Base-by-base conservation (phyloP, 2,797 vertebrate species). In the Melanotaenia boesemani region DNA sequence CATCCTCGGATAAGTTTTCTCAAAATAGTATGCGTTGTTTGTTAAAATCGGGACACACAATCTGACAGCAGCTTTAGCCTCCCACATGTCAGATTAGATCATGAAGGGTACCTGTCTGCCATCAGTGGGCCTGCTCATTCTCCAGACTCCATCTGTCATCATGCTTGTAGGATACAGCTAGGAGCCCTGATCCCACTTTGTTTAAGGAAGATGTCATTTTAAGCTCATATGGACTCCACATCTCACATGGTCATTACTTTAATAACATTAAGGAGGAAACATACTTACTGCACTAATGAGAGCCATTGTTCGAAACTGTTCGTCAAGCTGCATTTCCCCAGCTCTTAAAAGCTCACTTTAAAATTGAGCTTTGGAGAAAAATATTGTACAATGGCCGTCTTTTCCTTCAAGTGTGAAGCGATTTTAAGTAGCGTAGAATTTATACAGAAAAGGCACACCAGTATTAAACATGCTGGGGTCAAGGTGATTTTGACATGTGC, bases 71-170 rank as follows among this genome's bases (percentile, higher is more conserved):
- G 41, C n/a, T 32, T 66, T 57, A 48, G 63, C 72, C 41, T 68
- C 50, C 72, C 64, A 65, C 54, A 78, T 88, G 91, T 88, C 88
- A 81, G 56, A 87, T 72, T 22, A 63, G 76, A 85, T 41, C 79
- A 56, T 46, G 77, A 75, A 70, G 41, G 82, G 64, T 86, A 88
- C 87, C 86, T 90, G 90, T 88, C 77, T 74, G 84, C 80, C 78
- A 80, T 84, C 80, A 87, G 77, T 26, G 78, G 91, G 91, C 90
- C 93, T 90, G 73, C 67, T 85, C 67, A 54, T 32, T 82, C 77
- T 81, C 70, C 74, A 77, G 76, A 63, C 86, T 80, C 82, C 76
- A 81, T 91, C 89, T 90, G 86, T 90, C 88, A 89, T 81, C 58
- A 54, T 76, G 77, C 70, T 68, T 50, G 24, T 6, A 63, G 72